A percentile compares a stretch with the other conserved stretches of the same genome.
Evolutionary conservation across 1,140 invertebrate species (phyloP).

Genomic region (Lepidotrigona ventralis): DNA sequence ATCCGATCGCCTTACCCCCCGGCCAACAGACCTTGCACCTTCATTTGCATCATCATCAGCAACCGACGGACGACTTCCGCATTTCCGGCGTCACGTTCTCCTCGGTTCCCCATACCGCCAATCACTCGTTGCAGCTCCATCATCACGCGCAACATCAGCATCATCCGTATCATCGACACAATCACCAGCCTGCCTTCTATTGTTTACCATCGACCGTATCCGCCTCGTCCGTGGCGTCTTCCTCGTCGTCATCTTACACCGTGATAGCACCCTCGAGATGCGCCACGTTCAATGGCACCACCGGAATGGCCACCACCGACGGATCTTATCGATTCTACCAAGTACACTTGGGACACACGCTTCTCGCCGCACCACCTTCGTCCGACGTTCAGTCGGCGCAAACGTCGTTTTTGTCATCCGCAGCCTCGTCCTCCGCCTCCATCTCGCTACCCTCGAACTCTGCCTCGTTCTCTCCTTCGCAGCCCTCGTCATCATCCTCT

Average conservation of each 20-base stretch:
- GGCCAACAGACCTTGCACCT: slow-evolving; percentile 57
- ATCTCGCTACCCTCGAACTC: slow-evolving; percentile 29
- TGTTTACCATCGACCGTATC: slow-evolving; percentile 30
- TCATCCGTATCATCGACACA: slow-evolving; percentile 49
- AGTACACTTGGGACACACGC: slow-evolving; percentile 58
- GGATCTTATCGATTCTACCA: slow-evolving; percentile 49
- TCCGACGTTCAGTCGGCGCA: slow-evolving; percentile 70
- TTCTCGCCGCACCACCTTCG: slow-evolving; percentile 34
- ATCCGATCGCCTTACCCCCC: slow-evolving; percentile 36
- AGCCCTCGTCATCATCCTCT: slow-evolving; percentile 1
- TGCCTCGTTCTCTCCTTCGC: slow-evolving; percentile 10
- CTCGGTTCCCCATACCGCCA: slow-evolving; percentile 31
- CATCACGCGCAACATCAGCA: slow-evolving; percentile 57
- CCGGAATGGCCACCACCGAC: neutral
- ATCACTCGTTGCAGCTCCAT: slow-evolving; percentile 56
- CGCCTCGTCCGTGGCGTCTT: neutral
- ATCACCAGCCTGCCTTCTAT: slow-evolving; percentile 50
- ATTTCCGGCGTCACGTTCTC: slow-evolving; percentile 44
- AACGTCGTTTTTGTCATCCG: slow-evolving; percentile 53
- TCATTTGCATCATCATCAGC: slow-evolving; percentile 74
- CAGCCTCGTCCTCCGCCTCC: slow-evolving; percentile 27
- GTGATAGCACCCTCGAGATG: slow-evolving; percentile 68
- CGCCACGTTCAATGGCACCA: neutral
- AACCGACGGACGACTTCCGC: slow-evolving; percentile 69
- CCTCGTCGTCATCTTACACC: slow-evolving; percentile 54